Conservation (phyloP, 2,797 vertebrate species). For the Chiloscyllium punctatum region DNA sequence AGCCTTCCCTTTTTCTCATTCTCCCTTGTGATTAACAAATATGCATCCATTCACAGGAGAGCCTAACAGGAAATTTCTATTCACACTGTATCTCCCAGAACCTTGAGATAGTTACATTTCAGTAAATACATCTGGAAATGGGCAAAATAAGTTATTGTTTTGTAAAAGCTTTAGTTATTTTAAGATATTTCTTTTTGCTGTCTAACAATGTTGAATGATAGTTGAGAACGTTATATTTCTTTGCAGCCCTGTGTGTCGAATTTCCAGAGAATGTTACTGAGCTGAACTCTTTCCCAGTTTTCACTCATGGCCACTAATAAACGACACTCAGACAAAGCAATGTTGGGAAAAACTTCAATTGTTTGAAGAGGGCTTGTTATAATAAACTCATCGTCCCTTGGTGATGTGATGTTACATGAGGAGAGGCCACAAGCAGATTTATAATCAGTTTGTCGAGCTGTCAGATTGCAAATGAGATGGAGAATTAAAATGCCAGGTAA, state of each 20-base stretch:
- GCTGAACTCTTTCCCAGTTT: neutral
- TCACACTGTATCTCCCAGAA: neutral
- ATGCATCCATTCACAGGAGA: neutral
- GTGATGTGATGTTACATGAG: neutral
- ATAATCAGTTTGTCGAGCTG: neutral
- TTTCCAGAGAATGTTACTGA: no score
- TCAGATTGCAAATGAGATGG: no score
- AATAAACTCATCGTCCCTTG: neutral
- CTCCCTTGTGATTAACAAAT: neutral
- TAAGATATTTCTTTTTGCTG: neutral
- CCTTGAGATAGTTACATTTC: neutral
- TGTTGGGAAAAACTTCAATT: neutral
- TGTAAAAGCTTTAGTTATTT: neutral
- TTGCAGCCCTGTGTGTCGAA: neutral
- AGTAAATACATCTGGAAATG: neutral
- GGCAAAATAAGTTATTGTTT: neutral
- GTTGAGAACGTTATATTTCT: neutral
- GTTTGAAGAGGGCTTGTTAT: neutral
- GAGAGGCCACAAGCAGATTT: neutral
- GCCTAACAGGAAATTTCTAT: neutral
- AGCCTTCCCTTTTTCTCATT: neutral
- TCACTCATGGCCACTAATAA: no score
- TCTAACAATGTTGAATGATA: neutral
- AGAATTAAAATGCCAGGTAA: no score
- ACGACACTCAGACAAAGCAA: neutral